These are phyloP conservation scores for Cuniculus paca DNA, from an alignment of 2,797 vertebrate genomes.

Conservation along the genomic window DNA sequence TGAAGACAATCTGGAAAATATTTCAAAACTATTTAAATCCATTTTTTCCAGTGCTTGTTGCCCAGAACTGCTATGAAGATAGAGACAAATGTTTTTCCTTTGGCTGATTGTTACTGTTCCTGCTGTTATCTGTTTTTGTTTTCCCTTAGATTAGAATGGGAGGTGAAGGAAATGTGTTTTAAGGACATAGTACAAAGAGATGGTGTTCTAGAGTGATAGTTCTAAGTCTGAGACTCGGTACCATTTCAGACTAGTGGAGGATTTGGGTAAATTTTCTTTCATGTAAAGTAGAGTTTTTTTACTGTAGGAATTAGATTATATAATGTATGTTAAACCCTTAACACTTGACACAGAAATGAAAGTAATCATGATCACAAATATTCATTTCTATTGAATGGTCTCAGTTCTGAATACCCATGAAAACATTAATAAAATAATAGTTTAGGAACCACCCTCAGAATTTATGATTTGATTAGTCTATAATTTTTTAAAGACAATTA, in stretches of 20 bases:
- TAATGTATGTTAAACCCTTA: neutral
- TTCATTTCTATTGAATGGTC: conserved; percentile 1
- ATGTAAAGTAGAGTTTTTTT: conserved; percentile 17
- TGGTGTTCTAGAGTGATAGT: neutral
- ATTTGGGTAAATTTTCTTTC: neutral
- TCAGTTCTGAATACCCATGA: neutral
- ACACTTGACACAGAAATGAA: neutral
- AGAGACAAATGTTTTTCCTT: neutral
- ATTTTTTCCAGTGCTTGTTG: neutral
- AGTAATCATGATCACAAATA: neutral
- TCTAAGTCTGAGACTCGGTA: neutral
- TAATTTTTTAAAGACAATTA: conserved; percentile 11
- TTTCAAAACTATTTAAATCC: neutral
- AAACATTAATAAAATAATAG: conserved; percentile 34
- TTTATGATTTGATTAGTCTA: conserved; percentile 31
- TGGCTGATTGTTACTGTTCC: neutral
- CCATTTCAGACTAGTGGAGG: too few species aligned
- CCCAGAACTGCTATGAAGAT: neutral
- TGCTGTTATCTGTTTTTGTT: neutral
- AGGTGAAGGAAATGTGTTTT: neutral
- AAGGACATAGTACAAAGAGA: neutral
- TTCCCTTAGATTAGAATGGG: neutral
- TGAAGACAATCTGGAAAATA: neutral
- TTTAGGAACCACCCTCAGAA: neutral
- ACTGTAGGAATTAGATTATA: neutral